Evolutionary conservation across 1,140 invertebrate species (phyloP), one percentile per base, ranked within the genome.

Genomic region (Adoxophyes honmai): DNA sequence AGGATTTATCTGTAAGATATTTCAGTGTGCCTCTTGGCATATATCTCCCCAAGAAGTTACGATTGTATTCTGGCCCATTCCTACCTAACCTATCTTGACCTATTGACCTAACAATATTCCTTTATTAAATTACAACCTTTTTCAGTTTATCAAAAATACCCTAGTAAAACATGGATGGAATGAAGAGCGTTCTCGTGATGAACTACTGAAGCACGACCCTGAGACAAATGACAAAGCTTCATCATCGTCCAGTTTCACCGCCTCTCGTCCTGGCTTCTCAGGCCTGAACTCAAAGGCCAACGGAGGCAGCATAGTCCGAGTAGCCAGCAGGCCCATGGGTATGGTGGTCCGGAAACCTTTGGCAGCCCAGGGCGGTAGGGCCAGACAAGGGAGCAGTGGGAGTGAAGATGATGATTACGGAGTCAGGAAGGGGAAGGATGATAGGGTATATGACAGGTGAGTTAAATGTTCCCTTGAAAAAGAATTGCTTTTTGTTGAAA

Each of bases 161-260:
- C 57, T 90, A 44, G 66, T 81, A 21, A 88, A 88, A 69, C 81
- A 88, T 34, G 70, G 73, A 14, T 90, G 88, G 88, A 90, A 82
- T 60, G 88, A 90, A 62, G 88, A 90, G 42, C 64, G 84, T 35
- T 63, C 86, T 1, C 74, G 88, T 9, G 88, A 90, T 59, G 87
- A 89, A 39, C 73, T 90, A 0, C 63, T 90, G 0, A 83, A 82
- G 38, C 68, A 85, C 39, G 88, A 90, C 59, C 87, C 87, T 0
- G 88, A 90, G 36, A 83, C 75, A 58, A 68, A 84, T 8, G 86
- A 86, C 0, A 80, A 69, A 33, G 53, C 60, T 4, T 35, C 44
- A 6, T 15, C 54, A n/a, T 48, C 65, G 0, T 57, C 67, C 1
- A 59, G 66, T 1, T 71, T 58, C 58, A 61, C 66, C 16, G 60